A percentile compares a stretch with the other conserved stretches of the same genome.
Conservation (phyloP, 2,888 invertebrate species). For the Idaea dimidiata region DNA sequence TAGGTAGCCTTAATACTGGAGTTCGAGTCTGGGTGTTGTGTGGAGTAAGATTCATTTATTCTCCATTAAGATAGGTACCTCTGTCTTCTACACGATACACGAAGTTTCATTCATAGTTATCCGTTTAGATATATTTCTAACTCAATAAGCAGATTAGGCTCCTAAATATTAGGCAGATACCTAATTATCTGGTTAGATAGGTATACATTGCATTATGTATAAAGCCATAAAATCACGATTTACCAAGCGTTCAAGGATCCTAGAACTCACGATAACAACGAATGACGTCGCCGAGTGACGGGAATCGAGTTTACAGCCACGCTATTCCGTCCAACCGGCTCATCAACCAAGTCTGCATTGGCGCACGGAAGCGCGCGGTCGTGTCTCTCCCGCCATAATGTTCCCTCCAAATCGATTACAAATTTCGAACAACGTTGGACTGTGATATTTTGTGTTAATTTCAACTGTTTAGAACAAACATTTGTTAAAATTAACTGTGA, state of each 20-base stretch:
- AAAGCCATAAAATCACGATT: not conserved
- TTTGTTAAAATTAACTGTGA: slow-evolving; percentile 45
- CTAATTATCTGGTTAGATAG: too few relatives aligned
- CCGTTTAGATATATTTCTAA: too few relatives aligned
- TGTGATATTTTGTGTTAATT: slow-evolving; percentile 26
- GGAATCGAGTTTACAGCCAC: not conserved
- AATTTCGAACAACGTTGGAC: slow-evolving; percentile 25
- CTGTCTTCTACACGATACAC: too few relatives aligned
- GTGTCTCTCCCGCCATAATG: slow-evolving; percentile 55
- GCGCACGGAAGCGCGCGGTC: slow-evolving; percentile 44
- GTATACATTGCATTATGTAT: too few relatives aligned
- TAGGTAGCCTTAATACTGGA: too few relatives aligned
- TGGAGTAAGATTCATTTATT: too few relatives aligned
- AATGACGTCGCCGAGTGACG: slow-evolving; percentile 3
- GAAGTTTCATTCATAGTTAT: too few relatives aligned
- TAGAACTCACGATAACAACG: not conserved
- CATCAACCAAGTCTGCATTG: slow-evolving; percentile 42
- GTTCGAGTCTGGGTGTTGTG: too few relatives aligned
- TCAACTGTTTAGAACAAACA: slow-evolving; percentile 48
- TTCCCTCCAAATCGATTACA: slow-evolving; percentile 41
- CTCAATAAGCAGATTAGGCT: too few relatives aligned
- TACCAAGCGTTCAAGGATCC: not conserved
- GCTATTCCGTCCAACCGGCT: not conserved
- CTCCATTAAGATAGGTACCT: too few relatives aligned
- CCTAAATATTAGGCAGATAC: too few relatives aligned